Base-by-base conservation (phyloP, 30 jellyfish, hydroid and myxozoan genomes). In the Hydractinia symbiolongicarpus region DNA sequence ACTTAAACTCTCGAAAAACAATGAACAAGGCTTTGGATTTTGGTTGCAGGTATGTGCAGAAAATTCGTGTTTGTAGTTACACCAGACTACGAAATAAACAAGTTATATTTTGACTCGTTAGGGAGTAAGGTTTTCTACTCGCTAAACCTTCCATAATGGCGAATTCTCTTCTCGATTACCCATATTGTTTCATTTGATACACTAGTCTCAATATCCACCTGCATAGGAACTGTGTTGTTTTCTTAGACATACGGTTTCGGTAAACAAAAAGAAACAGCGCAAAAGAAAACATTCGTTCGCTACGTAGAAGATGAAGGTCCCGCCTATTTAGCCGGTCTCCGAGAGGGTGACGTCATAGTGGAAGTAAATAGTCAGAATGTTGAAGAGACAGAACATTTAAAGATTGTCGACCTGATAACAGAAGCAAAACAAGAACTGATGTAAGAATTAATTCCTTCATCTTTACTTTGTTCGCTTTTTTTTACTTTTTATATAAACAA, bases 251-350 rank as follows among this genome's bases (percentile, higher is more conserved):
- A 76, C 57, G 91, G 77, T 8, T 89, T 89, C 83, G 57, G 87
- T 50, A 53, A 67, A 20, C 54, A 81, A 53, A 78, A 82, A 9
- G 90, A 87, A 7, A 89, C 67, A 4, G 84, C 78, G 9, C 87
- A 83, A 9, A 78, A 44, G 7, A 67, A 80, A 67, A 89, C 96
- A 5, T 83, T 89, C 76, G 96, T 89, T 7, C 96, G 96, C 11
- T 81, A 84, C 66, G 96, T 89, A 0, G 96, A 89, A 81, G 96
- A 89, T 5, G 96, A 89, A 75, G 96, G 96, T 5, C 91, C 96
- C 5, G 96, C 96, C 8, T 89, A 89, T 75, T 73, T 80, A 83
- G 90, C 96, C 16, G 96, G 96, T 9, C 82, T 89, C 9, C 91
- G 96, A 40, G 91, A 83, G 75, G 96, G 96, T 72, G 96, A 89